These are phyloP conservation scores for Acipenser ruthenus DNA, from an alignment of 2,797 vertebrate species.

Conservation along the genomic window DNA sequence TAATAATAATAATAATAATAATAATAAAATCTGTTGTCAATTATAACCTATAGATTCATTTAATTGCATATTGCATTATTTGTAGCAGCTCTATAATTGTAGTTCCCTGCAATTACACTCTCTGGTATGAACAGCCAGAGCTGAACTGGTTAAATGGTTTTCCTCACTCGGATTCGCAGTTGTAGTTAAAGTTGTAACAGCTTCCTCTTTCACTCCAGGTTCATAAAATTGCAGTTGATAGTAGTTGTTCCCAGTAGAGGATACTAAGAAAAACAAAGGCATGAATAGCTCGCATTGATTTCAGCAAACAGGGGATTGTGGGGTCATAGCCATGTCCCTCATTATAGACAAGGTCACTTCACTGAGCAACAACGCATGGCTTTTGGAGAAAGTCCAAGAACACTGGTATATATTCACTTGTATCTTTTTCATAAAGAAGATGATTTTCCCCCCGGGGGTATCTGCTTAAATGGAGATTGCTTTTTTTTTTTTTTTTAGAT, in stretches of 20 bases:
- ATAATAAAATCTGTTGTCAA: too few species aligned
- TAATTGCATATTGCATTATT: too few species aligned
- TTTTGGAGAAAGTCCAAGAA: slow-evolving; percentile 54
- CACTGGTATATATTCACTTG: slow-evolving; percentile 64
- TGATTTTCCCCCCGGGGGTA: slow-evolving; percentile 45
- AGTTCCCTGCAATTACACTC: too few species aligned
- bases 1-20: neutral
- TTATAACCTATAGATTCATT: too few species aligned
- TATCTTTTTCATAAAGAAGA: slow-evolving; percentile 54
- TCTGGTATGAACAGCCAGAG: neutral
- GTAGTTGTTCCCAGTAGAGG: slow-evolving; percentile 71
- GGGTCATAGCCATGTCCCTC: slow-evolving; percentile 59
- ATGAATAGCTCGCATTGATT: slow-evolving; percentile 85
- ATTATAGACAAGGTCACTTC: slow-evolving; percentile 51
- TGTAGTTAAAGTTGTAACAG: slow-evolving; percentile 33
- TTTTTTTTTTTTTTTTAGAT: neutral
- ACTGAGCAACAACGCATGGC: slow-evolving; percentile 68
- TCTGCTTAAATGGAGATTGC: slow-evolving; percentile 35
- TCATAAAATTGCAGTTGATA: slow-evolving; percentile 73
- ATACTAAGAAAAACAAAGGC: slow-evolving; percentile 78
- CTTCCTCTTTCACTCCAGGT: slow-evolving; percentile 53
- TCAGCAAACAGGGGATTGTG: slow-evolving; percentile 56
- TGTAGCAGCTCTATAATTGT: too few species aligned
- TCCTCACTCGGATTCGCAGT: slow-evolving; percentile 5
- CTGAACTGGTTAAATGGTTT: slow-evolving; percentile 10